Evolutionary conservation across 2,888 invertebrate genomes (phyloP).

Genomic region (Pinctada fucata): DNA sequence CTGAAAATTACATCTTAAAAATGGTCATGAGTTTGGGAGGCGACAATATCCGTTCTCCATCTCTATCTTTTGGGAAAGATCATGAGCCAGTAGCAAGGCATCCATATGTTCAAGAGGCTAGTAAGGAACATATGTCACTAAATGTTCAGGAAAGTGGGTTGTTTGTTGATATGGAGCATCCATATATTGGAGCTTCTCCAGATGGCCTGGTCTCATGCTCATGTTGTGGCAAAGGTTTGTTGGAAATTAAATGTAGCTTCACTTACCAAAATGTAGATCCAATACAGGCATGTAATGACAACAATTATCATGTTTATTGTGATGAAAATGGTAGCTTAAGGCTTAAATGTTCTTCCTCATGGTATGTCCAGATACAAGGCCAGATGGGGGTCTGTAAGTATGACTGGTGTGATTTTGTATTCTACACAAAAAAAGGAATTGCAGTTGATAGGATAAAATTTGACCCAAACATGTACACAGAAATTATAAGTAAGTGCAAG

Average conservation of each 20-base stretch:
- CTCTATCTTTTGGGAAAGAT: not conserved
- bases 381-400: constrained; percentile 19
- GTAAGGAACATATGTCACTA: not conserved
- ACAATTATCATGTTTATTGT: constrained; percentile 21
- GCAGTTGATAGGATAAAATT: constrained; percentile 9
- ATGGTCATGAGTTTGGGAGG: constrained; percentile 3
- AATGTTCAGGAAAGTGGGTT: constrained; percentile 9
- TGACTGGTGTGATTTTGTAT: constrained; percentile 20
- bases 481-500: constrained; percentile 8
- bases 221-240: constrained; percentile 30
- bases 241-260: constrained; percentile 27
- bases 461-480: constrained; percentile 6
- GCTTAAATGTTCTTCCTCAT: constrained; percentile 7
- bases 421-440: constrained; percentile 7
- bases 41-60: too few relatives aligned
- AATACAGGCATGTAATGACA: not conserved
- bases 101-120: constrained; percentile 1
- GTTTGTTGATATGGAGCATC: constrained; percentile 2
- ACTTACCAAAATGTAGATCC: constrained; percentile 6
- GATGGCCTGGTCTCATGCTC: constrained; percentile 18
- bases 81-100: constrained; percentile 19
- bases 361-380: constrained; percentile 27
- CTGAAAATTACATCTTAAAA: not conserved
- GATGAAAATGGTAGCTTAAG: constrained; percentile 19
- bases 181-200: constrained; percentile 25